Conservation (phyloP, 2,888 invertebrate genomes). For the Theodoxus fluviatilis region DNA sequence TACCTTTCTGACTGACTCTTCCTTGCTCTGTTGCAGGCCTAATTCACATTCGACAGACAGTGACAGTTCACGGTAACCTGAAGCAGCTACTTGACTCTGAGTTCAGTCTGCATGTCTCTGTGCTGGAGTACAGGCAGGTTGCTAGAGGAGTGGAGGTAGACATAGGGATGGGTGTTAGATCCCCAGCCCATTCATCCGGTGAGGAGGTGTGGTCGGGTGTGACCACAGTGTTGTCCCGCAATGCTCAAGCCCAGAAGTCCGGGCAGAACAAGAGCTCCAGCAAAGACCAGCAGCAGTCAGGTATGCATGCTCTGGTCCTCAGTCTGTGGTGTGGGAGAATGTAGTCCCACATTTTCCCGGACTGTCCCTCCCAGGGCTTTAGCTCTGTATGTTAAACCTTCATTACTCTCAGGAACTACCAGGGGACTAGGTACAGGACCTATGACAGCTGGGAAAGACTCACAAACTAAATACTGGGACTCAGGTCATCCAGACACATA, state of each 20-base stretch:
- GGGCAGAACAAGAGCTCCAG: background rate
- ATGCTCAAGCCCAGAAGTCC: slow-evolving; percentile 20
- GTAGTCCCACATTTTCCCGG: no score
- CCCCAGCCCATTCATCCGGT: slow-evolving; percentile 26
- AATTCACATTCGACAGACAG: slow-evolving; percentile 44
- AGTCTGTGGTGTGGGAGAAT: no score
- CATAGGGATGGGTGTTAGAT: slow-evolving; percentile 33
- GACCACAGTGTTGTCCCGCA: slow-evolving; percentile 41
- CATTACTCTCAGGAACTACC: no score
- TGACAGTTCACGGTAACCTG: slow-evolving; percentile 36
- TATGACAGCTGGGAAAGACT: no score
- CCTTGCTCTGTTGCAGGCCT: slow-evolving; percentile 37
- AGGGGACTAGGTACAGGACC: no score
- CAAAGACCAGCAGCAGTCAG: background rate
- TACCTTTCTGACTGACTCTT: no score
- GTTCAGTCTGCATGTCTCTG: slow-evolving; percentile 32
- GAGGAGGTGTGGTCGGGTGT: slow-evolving; percentile 42
- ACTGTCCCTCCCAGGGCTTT: no score
- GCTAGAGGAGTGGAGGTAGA: slow-evolving; percentile 41
- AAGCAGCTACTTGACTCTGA: slow-evolving; percentile 34
- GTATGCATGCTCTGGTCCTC: no score
- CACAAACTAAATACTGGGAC: no score
- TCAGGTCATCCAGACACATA: no score
- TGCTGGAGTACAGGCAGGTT: slow-evolving; percentile 36
- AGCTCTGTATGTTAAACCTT: no score